phyloP scores from a whole-genome alignment of 92 coral and sea anemone genomes.

The Actinernus sp. region DNA sequence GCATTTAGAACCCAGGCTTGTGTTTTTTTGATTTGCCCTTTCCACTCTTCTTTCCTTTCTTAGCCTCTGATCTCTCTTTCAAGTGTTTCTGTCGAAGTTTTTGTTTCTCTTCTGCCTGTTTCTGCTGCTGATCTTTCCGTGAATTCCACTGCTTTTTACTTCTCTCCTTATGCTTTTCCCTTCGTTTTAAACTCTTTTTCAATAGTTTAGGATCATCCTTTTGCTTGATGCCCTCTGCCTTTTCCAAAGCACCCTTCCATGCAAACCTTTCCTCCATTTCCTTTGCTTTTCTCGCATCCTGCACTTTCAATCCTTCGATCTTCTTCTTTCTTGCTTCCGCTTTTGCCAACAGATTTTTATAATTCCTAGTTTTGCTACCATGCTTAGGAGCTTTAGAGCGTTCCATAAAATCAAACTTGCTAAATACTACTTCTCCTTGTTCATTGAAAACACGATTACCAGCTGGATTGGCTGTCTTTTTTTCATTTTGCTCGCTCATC shows the following conservation, averaged over 20 bases:
- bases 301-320: constrained; percentile 65
- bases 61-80: constrained; percentile 86
- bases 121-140: constrained; percentile 74
- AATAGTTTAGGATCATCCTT: constrained; percentile 88
- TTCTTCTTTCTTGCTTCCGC: constrained; percentile 92
- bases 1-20: constrained; percentile 94
- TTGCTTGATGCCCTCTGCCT: constrained; percentile 91
- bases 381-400: constrained; percentile 41
- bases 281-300: constrained; percentile 76
- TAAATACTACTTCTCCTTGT: constrained; percentile 94
- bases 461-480: constrained; percentile 8
- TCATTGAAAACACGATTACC: constrained; percentile 61
- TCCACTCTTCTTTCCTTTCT: constrained; percentile 64
- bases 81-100: constrained; percentile 84
- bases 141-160: constrained; percentile 92
- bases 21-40: constrained; percentile 80
- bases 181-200: constrained; percentile 82
- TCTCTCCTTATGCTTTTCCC: constrained; percentile 79
- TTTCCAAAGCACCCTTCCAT: constrained; percentile 90
- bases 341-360: constrained; percentile 81
- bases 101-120: constrained; percentile 84
- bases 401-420: constrained; percentile 94
- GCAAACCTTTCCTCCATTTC: constrained; percentile 64
- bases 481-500: constrained; percentile 38
- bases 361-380: constrained; percentile 69